Evolutionary conservation across 2,797 vertebrate genomes (phyloP).

Genomic region (Brotula barbata): DNA sequence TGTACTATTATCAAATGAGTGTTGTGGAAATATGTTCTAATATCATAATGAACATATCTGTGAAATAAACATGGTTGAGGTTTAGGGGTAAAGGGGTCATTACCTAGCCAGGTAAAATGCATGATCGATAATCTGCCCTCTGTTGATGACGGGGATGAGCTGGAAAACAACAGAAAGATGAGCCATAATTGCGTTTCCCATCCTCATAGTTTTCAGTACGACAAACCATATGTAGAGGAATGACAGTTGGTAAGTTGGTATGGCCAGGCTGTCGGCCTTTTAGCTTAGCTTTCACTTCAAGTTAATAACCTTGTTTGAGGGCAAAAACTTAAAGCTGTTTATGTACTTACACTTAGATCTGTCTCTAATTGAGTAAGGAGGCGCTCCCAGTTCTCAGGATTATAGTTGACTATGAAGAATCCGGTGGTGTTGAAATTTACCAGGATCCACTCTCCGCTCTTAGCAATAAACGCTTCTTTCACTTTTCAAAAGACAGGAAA

Average conservation of each 20-base stretch:
- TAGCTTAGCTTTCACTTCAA: too few species aligned
- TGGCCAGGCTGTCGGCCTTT: too few species aligned
- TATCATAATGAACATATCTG: background rate
- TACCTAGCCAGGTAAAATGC: conserved; percentile 81
- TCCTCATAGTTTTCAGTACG: too few species aligned
- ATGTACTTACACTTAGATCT: conserved; percentile 63
- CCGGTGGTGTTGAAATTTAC: conserved; percentile 74
- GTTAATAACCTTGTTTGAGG: too few species aligned
- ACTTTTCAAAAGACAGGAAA: conserved; percentile 41
- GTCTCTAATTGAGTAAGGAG: conserved; percentile 72
- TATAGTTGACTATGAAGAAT: conserved; percentile 82
- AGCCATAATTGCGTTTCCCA: background rate
- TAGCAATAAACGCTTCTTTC: conserved; percentile 32
- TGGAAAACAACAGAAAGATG: conserved; percentile 39
- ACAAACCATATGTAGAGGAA: too few species aligned
- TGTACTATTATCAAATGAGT: too few species aligned
- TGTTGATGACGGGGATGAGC: conserved; percentile 75
- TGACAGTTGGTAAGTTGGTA: too few species aligned
- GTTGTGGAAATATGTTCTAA: too few species aligned
- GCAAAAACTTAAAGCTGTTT: too few species aligned
- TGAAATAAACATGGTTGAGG: background rate
- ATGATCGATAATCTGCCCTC: conserved; percentile 80
- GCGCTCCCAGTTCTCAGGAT: conserved; percentile 76
- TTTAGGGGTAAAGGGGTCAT: too few species aligned
- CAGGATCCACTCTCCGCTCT: conserved; percentile 72